phyloP scores from a whole-genome alignment of 2,113 vertebrate species.

The Caracal caracal region DNA sequence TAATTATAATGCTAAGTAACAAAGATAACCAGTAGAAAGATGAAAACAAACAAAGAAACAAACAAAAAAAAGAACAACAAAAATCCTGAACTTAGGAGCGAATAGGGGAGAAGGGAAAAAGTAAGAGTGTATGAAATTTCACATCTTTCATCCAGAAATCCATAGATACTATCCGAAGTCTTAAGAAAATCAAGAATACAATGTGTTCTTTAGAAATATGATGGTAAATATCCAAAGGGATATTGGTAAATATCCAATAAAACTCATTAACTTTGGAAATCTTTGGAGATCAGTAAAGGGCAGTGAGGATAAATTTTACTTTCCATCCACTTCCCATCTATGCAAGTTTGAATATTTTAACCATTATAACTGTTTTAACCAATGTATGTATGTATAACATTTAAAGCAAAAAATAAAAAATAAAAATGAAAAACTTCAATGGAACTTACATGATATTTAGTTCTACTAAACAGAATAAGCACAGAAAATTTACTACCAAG shows the following conservation, averaged over 20 bases:
- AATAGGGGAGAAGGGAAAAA: not conserved
- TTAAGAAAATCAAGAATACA: slow-evolving; percentile 18
- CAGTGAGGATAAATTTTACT: not conserved
- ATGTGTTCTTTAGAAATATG: not conserved
- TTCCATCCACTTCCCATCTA: slow-evolving; percentile 4
- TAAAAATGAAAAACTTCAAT: not conserved
- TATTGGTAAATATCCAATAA: not conserved
- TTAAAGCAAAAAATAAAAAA: not conserved
- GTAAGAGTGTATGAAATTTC: not conserved
- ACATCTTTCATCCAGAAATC: not conserved
- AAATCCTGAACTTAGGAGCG: not conserved
- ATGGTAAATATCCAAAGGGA: not conserved
- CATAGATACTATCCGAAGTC: not conserved
- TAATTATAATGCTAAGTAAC: not conserved
- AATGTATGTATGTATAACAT: not conserved
- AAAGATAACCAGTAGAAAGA: not conserved
- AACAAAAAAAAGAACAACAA: not conserved
- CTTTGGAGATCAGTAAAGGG: not conserved
- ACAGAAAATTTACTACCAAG: not conserved
- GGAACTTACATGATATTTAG: not conserved
- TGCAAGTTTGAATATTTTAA: slow-evolving; percentile 1
- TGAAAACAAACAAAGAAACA: not conserved
- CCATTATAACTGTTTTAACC: not conserved
- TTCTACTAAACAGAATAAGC: not conserved
- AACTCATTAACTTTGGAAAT: slow-evolving; percentile 31